Conservation (phyloP, 2,888 invertebrate species). For the Schrankia costaestrigalis region DNA sequence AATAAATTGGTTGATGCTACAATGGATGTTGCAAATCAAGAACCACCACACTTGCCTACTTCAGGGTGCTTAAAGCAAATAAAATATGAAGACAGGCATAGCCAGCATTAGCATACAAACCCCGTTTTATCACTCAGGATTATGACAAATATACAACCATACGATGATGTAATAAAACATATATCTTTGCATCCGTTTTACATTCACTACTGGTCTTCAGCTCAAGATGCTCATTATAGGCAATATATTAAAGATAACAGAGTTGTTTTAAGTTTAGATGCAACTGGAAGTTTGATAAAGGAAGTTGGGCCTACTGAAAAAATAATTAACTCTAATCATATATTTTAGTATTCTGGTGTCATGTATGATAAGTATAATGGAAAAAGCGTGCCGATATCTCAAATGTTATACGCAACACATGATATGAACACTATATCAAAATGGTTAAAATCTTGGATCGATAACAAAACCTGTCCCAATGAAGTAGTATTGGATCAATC, state of each 20-base stretch:
- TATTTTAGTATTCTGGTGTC: too few species aligned
- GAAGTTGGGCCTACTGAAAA: background rate
- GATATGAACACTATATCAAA: too few species aligned
- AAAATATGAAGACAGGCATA: background rate
- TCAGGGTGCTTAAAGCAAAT: background rate
- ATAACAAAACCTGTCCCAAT: too few species aligned
- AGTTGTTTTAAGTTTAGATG: background rate
- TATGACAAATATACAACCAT: background rate
- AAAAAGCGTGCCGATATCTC: too few species aligned
- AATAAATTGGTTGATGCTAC: background rate
- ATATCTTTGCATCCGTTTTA: background rate
- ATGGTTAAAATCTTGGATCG: too few species aligned
- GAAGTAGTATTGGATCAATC: too few species aligned
- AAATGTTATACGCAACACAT: too few species aligned
- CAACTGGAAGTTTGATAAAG: background rate
- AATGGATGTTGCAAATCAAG: background rate
- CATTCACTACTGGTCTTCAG: background rate
- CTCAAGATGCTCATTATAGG: background rate
- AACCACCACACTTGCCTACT: background rate
- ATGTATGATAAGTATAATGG: too few species aligned
- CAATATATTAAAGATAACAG: background rate
- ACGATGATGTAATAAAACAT: slow-evolving; percentile 1
- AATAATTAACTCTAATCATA: background rate
- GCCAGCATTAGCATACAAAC: background rate
- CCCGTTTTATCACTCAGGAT: background rate